Conservation (phyloP, 2,797 vertebrate species). For the Notoglanidium macrostoma region DNA sequence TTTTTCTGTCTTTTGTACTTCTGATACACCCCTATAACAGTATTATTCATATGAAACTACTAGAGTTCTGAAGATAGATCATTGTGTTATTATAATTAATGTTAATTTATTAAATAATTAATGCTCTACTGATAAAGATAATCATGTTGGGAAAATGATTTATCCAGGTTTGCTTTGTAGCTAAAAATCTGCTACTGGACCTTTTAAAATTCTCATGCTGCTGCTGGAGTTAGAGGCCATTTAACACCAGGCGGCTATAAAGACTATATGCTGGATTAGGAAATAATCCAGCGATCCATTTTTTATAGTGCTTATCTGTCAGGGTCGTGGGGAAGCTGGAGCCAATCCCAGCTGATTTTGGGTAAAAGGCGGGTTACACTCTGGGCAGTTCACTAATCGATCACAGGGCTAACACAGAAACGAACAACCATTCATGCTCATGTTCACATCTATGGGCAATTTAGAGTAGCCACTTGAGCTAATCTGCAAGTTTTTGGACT, state of each 20-base stretch:
- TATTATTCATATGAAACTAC: background rate
- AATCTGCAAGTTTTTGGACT: too few species aligned
- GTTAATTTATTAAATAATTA: too few species aligned
- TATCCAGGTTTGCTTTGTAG: background rate
- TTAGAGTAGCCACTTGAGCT: too few species aligned
- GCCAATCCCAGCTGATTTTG: too few species aligned
- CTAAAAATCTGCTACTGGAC: background rate
- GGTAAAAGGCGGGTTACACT: too few species aligned
- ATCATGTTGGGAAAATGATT: background rate
- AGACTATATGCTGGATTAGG: too few species aligned
- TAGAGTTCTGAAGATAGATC: background rate
- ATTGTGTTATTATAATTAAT: background rate
- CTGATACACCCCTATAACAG: background rate
- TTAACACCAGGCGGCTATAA: background rate
- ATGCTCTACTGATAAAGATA: background rate
- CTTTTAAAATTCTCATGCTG: background rate
- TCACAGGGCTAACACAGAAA: too few species aligned
- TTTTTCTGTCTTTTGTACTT: background rate
- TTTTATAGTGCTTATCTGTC: too few species aligned
- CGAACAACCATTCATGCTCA: too few species aligned
- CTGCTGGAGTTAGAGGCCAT: background rate
- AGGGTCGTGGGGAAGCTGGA: too few species aligned
- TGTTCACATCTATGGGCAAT: too few species aligned
- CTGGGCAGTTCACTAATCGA: too few species aligned
- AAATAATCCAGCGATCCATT: background rate